A percentile compares a stretch with the other conserved stretches of the same genome.
phyloP scores from a whole-genome alignment of 2,888 invertebrate species.

The Ashinkailepas kermadecensis region DNA sequence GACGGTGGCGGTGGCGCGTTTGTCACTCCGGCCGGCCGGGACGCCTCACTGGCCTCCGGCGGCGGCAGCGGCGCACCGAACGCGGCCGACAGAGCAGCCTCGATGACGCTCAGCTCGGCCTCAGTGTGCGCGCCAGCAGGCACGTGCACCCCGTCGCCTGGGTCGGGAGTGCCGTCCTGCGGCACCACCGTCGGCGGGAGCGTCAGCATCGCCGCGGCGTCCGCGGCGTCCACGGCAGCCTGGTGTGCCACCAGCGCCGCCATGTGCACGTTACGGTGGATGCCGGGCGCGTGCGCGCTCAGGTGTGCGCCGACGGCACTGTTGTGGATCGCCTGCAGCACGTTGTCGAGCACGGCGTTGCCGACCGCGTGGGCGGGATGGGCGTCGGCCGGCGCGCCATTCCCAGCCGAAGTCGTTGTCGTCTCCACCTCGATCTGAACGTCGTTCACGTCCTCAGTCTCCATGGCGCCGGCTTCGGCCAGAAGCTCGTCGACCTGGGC shows the following conservation, averaged over 20 bases:
- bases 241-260: slow-evolving; percentile 43
- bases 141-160: not conserved
- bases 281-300: slow-evolving; percentile 20
- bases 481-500: not conserved
- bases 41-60: not conserved
- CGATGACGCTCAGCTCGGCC: not conserved
- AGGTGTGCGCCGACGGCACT: not conserved
- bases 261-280: slow-evolving; percentile 38
- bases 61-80: not conserved
- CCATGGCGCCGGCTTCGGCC: not conserved
- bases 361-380: slow-evolving; percentile 43
- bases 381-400: not conserved
- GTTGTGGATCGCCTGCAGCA: slow-evolving; percentile 15
- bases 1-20: not conserved
- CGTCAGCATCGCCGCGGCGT: slow-evolving; percentile 57
- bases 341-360: slow-evolving; percentile 43
- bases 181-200: slow-evolving; percentile 46
- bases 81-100: not conserved
- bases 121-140: slow-evolving; percentile 2
- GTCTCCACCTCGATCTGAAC: slow-evolving; percentile 12
- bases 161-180: not conserved
- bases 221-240: slow-evolving; percentile 48
- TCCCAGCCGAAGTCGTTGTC: not conserved
- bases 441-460: slow-evolving; percentile 6
- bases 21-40: not conserved